Base-by-base conservation (phyloP, 2,888 invertebrate genomes). In the Archaeoteleia sp. region DNA sequence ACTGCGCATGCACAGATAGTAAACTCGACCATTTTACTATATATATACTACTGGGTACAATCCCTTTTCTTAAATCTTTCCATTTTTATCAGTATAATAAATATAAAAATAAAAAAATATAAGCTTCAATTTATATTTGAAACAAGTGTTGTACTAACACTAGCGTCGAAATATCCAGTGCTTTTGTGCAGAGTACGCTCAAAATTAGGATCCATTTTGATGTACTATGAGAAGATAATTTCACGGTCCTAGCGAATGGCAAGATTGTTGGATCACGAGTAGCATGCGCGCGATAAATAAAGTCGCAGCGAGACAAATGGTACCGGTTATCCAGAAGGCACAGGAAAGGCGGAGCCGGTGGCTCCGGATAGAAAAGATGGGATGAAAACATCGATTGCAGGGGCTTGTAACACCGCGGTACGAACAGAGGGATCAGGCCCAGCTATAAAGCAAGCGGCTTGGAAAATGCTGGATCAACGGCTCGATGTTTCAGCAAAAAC, bases 381-480 rank as follows among this genome's bases (percentile, higher is more conserved):
- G 67, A 68, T 53, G 51, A 68, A 57, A 81, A 79, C 80, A 81
- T 78, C 80, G 79, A 81, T 81, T 79, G 79, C 79, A 74, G 76
- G 75, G 75, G 78, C 77, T 81, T 81, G 81, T 81, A 81, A 79
- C 77, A 81, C 76, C 74, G 78, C 75, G 79, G 81, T 77, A 81
- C 76, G 81, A 81, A 81, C 81, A 74, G 73, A 71, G 75, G 78
- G 80, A 78, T 79, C 76, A 78, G 72, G 76, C 74, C 74, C 72
- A 77, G 74, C 75, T 79, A 82, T 81, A 81, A 82, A 81, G 73
- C 80, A 81, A 82, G 82, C 82, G 77, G 81, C 77, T 81, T 78
- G 82, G 82, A 82, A 82, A 82, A 82, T 82, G 75, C 78, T 72
- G 80, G 82, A 82, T 82, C 82, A 82, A 78, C 74, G 76, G 72